Evolutionary conservation across 2,888 invertebrate genomes (phyloP).

Genomic region (Hartigia nigra): DNA sequence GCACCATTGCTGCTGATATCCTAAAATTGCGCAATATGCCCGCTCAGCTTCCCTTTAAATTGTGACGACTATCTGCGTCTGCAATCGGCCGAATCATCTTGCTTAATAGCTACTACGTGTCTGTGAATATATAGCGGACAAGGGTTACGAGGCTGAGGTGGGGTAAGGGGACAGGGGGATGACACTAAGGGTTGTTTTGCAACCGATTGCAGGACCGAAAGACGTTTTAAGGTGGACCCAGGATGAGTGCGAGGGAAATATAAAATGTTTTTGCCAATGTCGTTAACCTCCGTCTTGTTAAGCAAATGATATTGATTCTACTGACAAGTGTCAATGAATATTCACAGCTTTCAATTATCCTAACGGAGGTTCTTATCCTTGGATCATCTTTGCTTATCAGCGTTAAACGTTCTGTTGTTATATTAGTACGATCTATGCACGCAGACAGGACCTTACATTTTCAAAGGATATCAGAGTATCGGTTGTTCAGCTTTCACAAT

Average conservation of each 20-base stretch:
- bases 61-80: slow-evolving; percentile 44
- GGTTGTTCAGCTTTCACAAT: not conserved
- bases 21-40: slow-evolving; percentile 37
- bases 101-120: slow-evolving; percentile 61
- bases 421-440: not conserved
- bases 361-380: not conserved
- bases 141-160: not conserved
- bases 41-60: slow-evolving; percentile 53
- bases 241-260: not conserved
- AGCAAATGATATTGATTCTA: slow-evolving; percentile 17
- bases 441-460: not conserved
- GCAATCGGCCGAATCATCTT: slow-evolving; percentile 47
- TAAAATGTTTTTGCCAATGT: not conserved
- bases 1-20: slow-evolving; percentile 21
- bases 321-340: not conserved
- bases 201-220: not conserved
- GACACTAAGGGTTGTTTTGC: not conserved
- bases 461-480: not conserved
- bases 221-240: not conserved
- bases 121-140: slow-evolving; percentile 51
- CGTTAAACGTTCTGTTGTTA: not conserved
- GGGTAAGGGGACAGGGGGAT: too few species aligned
- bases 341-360: not conserved
- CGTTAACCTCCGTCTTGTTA: slow-evolving; percentile 16
- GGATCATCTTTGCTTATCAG: not conserved